Evolutionary conservation across 2,113 vertebrate genomes (phyloP), one percentile per base, ranked within the genome.

Genomic region (Pollimyrus isidori): DNA sequence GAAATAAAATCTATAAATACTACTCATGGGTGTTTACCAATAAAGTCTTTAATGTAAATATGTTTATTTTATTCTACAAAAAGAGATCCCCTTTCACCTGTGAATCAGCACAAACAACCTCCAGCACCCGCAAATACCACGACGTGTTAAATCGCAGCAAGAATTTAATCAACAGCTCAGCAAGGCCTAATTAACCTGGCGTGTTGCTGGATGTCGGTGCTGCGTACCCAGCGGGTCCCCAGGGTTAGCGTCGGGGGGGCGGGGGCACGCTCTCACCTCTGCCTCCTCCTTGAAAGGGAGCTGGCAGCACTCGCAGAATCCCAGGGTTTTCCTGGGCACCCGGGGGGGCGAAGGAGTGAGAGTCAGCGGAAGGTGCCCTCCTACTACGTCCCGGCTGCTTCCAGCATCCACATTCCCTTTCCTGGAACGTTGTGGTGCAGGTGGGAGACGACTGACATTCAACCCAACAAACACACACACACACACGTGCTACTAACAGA

Each of bases 291-390:
- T 93, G n/a, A 96, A 98, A 86, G 95, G 89, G 76, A 96, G 92
- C 1, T 93, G 95, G 91, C 97, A 98, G 93, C 97, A 97, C 94
- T 98, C 97, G 10, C 97, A 98, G 89, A 95, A 97, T 0, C 96
- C 96, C 15, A 87, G 89, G 91, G 90, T 95, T 89, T 93, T 97
- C 89, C 94, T 96, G 42, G 90, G 93, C 2, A 90, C 90, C 23
- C 45, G 89, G 92, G 89, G 93, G 0, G 90, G 93, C 23, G 92
- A 93, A 4, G 92, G 93, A 42, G 88, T 92, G 88, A 80, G 92
- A 15, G 52, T 82, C 88, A 91, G 80, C 0, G 0, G 91, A 17
- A 84, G 90, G 1, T 1, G 88, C 89, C 95, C 91, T 13, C 62
- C 9, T 0, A 11, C n/a, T 0, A 3, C 0, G 53, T 93, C 84